A percentile compares a stretch with the other conserved stretches of the same genome.
These are phyloP conservation scores for Fukomys damarensis DNA, from an alignment of 2,113 vertebrate genomes.

Conservation along the genomic window DNA sequence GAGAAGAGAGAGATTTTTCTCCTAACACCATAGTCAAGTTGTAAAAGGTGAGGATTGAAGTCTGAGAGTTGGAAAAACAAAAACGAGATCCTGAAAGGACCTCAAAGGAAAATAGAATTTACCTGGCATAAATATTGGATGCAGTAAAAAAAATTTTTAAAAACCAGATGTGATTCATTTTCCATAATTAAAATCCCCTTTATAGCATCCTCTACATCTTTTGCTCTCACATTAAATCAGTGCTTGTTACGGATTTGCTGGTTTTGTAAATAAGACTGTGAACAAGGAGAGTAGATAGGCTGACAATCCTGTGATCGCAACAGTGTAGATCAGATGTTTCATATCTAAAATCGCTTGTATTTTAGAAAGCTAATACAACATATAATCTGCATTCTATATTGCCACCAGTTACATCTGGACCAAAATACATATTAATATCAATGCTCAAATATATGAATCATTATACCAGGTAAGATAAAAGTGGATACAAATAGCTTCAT, in stretches of 20 bases:
- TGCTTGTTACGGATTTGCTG: not conserved
- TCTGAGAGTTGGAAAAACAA: not conserved
- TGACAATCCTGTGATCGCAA: not conserved
- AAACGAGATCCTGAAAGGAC: not conserved
- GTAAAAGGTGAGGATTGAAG: not conserved
- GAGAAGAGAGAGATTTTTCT: not conserved
- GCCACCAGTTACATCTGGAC: not conserved
- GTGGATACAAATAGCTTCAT: not conserved
- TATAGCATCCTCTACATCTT: not conserved
- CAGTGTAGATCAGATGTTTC: not conserved
- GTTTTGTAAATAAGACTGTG: not conserved
- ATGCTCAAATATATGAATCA: not conserved
- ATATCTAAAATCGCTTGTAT: not conserved
- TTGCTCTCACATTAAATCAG: not conserved
- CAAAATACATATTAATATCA: not conserved
- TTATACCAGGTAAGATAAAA: not conserved
- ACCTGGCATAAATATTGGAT: not conserved
- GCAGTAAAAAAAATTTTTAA: not conserved
- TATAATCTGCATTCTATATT: not conserved
- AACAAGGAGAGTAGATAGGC: not conserved
- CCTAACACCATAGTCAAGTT: not conserved
- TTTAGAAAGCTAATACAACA: not conserved
- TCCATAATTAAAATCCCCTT: not conserved
- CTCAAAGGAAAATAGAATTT: not conserved
- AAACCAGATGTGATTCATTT: not conserved